Evolutionary conservation across 2,113 vertebrate genomes (phyloP), one percentile per base, ranked within the genome.

Genomic region (Indicator maculatus): DNA sequence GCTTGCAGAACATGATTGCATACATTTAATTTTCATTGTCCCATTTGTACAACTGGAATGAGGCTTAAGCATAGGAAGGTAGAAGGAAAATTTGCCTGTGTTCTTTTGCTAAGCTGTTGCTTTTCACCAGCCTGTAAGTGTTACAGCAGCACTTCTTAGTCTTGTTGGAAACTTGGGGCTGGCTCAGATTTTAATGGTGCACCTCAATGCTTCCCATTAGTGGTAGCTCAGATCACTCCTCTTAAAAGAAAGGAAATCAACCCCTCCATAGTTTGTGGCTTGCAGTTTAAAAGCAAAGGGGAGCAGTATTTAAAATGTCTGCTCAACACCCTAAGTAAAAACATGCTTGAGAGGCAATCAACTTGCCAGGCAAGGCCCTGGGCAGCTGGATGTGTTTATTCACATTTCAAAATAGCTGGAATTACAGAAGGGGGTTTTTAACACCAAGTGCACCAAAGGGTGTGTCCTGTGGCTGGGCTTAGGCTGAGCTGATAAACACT

Each of bases 401-500:
- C 45, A n/a, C 31, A 36, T 63, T 79, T 7, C 0, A 20, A 85
- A 93, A 86, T n/a, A 70, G 16, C 27, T 38, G 60, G 24, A 88
- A 84, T 76, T 86, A 30, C 9, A 2, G 28, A 81, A 74, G 86
- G 3, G 3, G 1, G 45, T 73, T 83, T 91, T 77, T 82, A 28
- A 72, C 86, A 59, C 33, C 44, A 70, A 75, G 28, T 47, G 33
- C 45, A 61, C 7, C 82, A 47, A 65, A 74, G 21, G 93, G 36
- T 93, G 47, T 81, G 30, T 59, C 61, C 55, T 55, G 36, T 88
- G 70, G 56, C 30, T 86, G 82, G 66, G 60, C 76, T 93, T 91
- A 67, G 38, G 56, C 36, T 91, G 85, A 79, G 89, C 77, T 86
- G 90, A 83, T 82, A 93, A 90, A 93, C n/a, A 60, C 31, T 83